Percentiles rank a stretch among this genome's conserved stretches.
These are phyloP conservation scores for Condylostylus longicornis DNA, from an alignment of 1,140 invertebrate species.

Conservation along the genomic window DNA sequence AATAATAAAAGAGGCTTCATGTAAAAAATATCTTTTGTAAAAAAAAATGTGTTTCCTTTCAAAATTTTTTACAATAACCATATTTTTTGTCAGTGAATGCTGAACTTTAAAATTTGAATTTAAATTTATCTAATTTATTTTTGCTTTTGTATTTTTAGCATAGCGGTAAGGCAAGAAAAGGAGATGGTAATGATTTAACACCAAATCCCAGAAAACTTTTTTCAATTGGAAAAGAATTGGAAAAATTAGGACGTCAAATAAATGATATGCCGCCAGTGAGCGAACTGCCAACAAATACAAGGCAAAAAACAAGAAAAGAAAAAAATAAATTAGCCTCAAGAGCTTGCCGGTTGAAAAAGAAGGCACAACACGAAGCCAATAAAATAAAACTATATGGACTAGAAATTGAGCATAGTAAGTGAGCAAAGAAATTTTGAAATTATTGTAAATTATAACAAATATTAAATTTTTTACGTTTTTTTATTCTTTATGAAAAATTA, in stretches of 20 bases:
- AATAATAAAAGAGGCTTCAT: too few species aligned
- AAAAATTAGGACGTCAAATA: conserved; percentile 78
- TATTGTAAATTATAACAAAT: neutral
- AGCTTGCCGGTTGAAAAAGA: conserved; percentile 87
- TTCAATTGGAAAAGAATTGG: conserved; percentile 80
- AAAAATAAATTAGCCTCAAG: conserved; percentile 96
- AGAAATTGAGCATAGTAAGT: conserved; percentile 86
- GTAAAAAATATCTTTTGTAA: too few species aligned
- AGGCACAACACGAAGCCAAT: conserved; percentile 88
- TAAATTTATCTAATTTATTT: conserved; percentile 1
- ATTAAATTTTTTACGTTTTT: conserved; percentile 5
- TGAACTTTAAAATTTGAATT: neutral
- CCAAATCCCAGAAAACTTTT: conserved; percentile 86
- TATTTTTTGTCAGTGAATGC: too few species aligned
- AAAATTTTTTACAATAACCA: too few species aligned
- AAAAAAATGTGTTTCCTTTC: too few species aligned
- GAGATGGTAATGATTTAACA: conserved; percentile 93
- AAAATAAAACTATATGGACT: conserved; percentile 89
- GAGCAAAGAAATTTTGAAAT: neutral
- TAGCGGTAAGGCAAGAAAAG: conserved; percentile 87
- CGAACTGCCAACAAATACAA: conserved; percentile 75
- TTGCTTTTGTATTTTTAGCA: conserved; percentile 14
- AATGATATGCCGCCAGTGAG: conserved; percentile 92
- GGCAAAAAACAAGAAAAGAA: conserved; percentile 87
- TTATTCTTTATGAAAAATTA: conserved; percentile 2